Conservation (phyloP, 92 coral and sea anemone species). For the Palythoa grandiflora region DNA sequence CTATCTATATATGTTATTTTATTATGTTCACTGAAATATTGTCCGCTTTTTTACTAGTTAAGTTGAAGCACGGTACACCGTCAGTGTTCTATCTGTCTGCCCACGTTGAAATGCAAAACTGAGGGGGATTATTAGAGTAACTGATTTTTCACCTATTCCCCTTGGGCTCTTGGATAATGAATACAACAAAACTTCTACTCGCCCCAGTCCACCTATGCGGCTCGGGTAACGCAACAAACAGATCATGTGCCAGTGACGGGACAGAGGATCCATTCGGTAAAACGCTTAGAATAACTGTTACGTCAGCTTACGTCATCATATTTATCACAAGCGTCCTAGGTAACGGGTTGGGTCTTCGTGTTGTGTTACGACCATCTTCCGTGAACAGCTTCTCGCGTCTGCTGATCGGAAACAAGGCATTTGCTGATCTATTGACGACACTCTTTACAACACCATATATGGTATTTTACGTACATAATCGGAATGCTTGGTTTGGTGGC, state of each 20-base stretch:
- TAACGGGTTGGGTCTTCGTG: conserved; percentile 48
- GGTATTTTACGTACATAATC: conserved; percentile 57
- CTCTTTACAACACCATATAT: conserved; percentile 74
- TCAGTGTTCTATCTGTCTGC: too few species aligned
- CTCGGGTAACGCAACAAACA: background rate
- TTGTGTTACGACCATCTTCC: conserved; percentile 47
- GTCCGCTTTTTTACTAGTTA: too few species aligned
- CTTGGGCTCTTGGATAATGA: background rate
- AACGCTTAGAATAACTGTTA: conserved; percentile 45
- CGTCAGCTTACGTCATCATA: conserved; percentile 58
- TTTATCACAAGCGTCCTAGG: conserved; percentile 56
- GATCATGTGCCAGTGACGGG: background rate
- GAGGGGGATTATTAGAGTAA: too few species aligned
- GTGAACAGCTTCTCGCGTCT: conserved; percentile 51
- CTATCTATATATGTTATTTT: too few species aligned
- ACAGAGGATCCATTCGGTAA: conserved; percentile 3
- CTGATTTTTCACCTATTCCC: too few species aligned
- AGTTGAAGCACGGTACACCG: too few species aligned
- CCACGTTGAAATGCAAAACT: too few species aligned
- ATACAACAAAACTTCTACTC: background rate
- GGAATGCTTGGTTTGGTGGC: conserved; percentile 78
- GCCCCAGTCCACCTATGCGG: background rate
- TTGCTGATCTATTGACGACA: conserved; percentile 82
- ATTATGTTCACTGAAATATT: too few species aligned
- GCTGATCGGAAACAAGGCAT: conserved; percentile 77